These are phyloP conservation scores for Oryctes rhinoceros DNA, from an alignment of 1,140 invertebrate genomes.

Conservation along the genomic window DNA sequence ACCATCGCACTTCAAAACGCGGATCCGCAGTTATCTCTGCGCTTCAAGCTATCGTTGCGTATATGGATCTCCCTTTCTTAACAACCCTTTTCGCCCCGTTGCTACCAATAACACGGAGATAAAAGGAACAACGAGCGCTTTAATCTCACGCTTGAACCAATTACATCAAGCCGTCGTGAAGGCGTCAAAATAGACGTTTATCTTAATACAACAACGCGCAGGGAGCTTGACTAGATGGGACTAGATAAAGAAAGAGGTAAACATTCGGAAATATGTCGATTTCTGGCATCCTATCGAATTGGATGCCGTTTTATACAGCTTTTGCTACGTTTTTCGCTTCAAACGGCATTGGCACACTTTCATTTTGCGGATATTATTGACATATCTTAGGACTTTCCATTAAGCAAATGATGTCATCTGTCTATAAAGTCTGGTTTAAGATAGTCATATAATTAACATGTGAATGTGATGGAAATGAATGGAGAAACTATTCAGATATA, in stretches of 20 bases:
- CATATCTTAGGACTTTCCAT: too few species aligned
- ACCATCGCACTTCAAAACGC: slow-evolving; percentile 7
- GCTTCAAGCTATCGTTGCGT: slow-evolving; percentile 41
- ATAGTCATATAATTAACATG: too few species aligned
- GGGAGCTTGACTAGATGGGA: slow-evolving; percentile 38
- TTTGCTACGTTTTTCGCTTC: background rate
- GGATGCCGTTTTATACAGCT: background rate
- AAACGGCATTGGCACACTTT: too few species aligned
- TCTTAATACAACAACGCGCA: slow-evolving; percentile 33
- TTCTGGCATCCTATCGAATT: slow-evolving; percentile 27
- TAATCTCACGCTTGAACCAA: slow-evolving; percentile 45
- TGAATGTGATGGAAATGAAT: too few species aligned
- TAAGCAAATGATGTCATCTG: too few species aligned
- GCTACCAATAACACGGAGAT: slow-evolving; percentile 45
- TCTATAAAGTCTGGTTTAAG: too few species aligned
- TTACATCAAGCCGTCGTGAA: slow-evolving; percentile 44
- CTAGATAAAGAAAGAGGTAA: slow-evolving; percentile 32
- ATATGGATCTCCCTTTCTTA: slow-evolving; percentile 33
- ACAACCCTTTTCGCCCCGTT: slow-evolving; percentile 37
- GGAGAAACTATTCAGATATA: too few species aligned
- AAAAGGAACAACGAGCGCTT: slow-evolving; percentile 42
- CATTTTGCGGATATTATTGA: too few species aligned
- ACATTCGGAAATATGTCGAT: slow-evolving; percentile 45
- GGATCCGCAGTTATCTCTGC: slow-evolving; percentile 38
- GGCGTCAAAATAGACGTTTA: slow-evolving; percentile 46